These are phyloP conservation scores for Saccostrea cuccullata DNA, from an alignment of 1,140 invertebrate genomes.

Conservation along the genomic window DNA sequence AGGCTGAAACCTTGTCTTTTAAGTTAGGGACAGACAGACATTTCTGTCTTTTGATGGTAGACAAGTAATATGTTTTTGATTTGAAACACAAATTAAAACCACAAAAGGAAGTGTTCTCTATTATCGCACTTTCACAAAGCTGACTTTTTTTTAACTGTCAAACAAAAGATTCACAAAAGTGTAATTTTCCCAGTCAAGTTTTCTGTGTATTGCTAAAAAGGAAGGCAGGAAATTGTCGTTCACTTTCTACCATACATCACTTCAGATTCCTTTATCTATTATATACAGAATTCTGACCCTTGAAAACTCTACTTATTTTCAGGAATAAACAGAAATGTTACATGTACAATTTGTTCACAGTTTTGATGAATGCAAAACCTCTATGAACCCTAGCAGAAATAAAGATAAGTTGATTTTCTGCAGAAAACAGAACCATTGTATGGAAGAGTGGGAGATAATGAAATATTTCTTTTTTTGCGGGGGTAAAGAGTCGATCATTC, in stretches of 20 bases:
- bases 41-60: conserved; percentile 20
- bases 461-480: not conserved
- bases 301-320: conserved; percentile 10
- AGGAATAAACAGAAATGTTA: conserved; percentile 21
- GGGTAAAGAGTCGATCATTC: not conserved
- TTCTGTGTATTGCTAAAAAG: conserved; percentile 26
- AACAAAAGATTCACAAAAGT: not conserved
- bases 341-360: not conserved
- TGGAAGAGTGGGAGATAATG: not conserved
- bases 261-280: conserved; percentile 21
- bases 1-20: conserved; percentile 9
- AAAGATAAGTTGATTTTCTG: not conserved
- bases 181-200: not conserved
- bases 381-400: not conserved
- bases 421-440: not conserved
- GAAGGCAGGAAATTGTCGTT: conserved; percentile 32
- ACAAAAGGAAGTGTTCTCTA: conserved; percentile 12
- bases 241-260: conserved; percentile 6
- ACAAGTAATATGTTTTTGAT: conserved; percentile 26
- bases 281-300: conserved; percentile 13
- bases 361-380: not conserved
- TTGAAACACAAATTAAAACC: conserved; percentile 20
- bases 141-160: not conserved
- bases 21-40: conserved; percentile 14
- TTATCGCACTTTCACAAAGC: not conserved